Conservation (phyloP, 2,797 vertebrate species). For the Vireo griseus region DNA sequence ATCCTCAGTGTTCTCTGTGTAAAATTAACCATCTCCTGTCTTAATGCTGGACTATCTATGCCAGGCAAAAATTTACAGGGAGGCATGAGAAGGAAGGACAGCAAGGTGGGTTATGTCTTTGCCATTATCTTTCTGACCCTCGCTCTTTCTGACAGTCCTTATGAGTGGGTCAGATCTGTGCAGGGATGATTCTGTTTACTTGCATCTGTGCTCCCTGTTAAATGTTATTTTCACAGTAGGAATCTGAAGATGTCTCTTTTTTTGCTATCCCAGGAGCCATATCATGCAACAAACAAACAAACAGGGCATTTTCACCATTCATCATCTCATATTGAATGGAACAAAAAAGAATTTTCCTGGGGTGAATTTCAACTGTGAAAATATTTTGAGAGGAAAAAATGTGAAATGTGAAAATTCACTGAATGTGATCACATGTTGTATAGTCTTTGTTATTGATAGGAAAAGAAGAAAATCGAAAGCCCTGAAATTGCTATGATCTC, state of each 20-base stretch:
- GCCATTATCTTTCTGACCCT: background rate
- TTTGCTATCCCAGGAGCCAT: background rate
- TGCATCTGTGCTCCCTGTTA: background rate
- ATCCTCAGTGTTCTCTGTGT: background rate
- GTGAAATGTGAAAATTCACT: background rate
- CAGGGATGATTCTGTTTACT: background rate
- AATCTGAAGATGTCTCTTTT: background rate
- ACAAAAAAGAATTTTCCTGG: background rate
- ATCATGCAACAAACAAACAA: background rate
- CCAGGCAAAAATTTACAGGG: background rate
- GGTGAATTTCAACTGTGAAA: background rate
- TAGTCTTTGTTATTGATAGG: background rate
- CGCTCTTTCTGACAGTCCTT: background rate
- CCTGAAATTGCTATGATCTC: background rate
- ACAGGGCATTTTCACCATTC: background rate
- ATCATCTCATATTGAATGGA: background rate
- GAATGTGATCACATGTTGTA: background rate
- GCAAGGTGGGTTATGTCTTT: background rate
- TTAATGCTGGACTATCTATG: background rate
- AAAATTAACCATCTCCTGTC: slow-evolving; percentile 23
- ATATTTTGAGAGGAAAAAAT: background rate
- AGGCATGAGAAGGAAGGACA: background rate
- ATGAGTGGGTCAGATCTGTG: background rate
- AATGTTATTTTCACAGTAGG: background rate
- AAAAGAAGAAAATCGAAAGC: background rate